Percentiles rank a stretch among this genome's conserved stretches.
Conservation (phyloP, 2,797 vertebrate species). For the Propithecus perrieri region DNA sequence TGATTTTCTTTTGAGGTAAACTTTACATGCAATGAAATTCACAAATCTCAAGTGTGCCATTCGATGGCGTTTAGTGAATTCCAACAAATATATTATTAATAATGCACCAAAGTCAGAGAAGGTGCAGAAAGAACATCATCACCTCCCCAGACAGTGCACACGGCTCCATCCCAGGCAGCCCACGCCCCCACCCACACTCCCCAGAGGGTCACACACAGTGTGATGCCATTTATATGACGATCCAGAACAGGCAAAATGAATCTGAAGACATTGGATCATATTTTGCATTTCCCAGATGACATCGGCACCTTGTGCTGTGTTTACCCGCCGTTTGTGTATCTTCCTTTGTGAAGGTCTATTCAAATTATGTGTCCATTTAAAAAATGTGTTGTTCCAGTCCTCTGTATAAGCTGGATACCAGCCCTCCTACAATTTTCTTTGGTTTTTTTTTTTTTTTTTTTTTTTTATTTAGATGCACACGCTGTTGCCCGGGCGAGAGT, state of each 20-base stretch:
- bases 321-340: rapidly evolving
- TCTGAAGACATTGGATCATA: background rate
- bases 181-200: background rate
- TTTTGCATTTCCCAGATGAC: rapidly evolving
- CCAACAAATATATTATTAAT: background rate
- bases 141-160: no score
- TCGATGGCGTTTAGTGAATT: background rate
- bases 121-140: no score
- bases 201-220: no score
- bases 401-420: background rate
- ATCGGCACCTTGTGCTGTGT: background rate
- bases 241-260: background rate
- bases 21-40: no score
- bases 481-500: no score
- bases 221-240: no score
- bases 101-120: background rate
- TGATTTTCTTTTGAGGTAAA: background rate
- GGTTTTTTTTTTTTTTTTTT: no score
- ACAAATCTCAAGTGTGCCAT: background rate
- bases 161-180: no score
- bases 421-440: no score
- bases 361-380: no score
- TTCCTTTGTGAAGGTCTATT: background rate
- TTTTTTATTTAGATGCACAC: no score
- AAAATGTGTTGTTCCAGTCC: background rate